Conservation (phyloP, 2,888 invertebrate genomes). For the Chaetogeoica ovagalla region DNA sequence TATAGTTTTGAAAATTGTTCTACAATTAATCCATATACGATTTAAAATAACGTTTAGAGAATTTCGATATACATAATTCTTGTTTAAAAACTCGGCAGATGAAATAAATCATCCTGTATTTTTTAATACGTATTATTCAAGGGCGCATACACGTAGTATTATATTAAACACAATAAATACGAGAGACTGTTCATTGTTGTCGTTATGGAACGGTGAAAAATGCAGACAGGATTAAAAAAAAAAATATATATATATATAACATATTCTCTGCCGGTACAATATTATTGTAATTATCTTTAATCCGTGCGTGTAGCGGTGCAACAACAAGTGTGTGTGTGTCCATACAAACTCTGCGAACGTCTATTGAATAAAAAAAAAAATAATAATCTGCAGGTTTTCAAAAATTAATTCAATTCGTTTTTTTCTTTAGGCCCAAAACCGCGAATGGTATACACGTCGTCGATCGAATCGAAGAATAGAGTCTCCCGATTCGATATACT, state of each 20-base stretch:
- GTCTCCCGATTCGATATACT: no score
- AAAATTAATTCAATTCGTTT: background rate
- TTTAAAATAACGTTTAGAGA: no score
- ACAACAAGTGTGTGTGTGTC: background rate
- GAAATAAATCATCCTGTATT: no score
- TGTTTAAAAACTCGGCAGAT: no score
- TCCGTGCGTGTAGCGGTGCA: background rate
- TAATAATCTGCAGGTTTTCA: background rate
- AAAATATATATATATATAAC: no score
- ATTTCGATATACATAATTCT: no score
- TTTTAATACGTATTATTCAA: conserved; percentile 4
- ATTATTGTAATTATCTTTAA: background rate
- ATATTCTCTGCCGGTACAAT: background rate
- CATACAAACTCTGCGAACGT: no score
- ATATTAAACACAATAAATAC: background rate
- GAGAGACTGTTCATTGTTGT: background rate
- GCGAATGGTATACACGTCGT: background rate
- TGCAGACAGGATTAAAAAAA: background rate
- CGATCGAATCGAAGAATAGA: no score
- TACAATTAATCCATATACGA: no score
- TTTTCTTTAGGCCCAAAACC: background rate
- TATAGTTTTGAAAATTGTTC: no score
- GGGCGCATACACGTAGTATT: background rate
- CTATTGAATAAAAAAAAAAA: background rate
- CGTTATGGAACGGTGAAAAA: background rate